A percentile compares a stretch with the other conserved stretches of the same genome.
phyloP scores from a whole-genome alignment of 2,113 vertebrate species.

The Tetraodon nigroviridis region DNA sequence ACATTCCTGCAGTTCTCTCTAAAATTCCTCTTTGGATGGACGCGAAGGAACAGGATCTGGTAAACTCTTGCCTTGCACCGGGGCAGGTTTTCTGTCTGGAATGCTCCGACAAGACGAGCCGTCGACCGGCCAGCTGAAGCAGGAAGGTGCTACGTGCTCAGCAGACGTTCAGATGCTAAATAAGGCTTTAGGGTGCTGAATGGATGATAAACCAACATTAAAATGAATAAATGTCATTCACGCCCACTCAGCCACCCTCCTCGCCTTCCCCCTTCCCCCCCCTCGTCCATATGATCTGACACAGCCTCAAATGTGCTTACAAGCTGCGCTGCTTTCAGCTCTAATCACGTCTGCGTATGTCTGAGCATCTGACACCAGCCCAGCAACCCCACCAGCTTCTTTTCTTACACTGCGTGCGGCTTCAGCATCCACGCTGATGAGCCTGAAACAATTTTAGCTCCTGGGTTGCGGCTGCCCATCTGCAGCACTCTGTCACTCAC shows the following conservation, averaged over 20 bases:
- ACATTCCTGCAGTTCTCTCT: too few relatives aligned
- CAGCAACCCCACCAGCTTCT: slow-evolving; percentile 8
- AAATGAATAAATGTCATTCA: not conserved
- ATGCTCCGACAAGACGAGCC: not conserved
- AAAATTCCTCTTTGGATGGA: too few relatives aligned
- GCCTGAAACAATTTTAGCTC: slow-evolving; percentile 29
- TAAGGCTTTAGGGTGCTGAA: not conserved
- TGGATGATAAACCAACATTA: not conserved
- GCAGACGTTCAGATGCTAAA: not conserved
- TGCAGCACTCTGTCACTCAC: slow-evolving; percentile 14
- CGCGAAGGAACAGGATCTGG: not conserved
- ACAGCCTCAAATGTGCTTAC: slow-evolving; percentile 26
- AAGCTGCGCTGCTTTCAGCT: slow-evolving; percentile 33
- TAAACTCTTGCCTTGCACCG: slow-evolving; percentile 5
- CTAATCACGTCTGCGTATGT: slow-evolving; percentile 28
- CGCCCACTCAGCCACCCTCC: not conserved
- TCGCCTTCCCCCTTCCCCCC: slow-evolving; percentile 13
- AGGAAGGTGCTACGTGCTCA: not conserved
- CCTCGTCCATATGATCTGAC: slow-evolving; percentile 2
- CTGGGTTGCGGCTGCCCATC: slow-evolving; percentile 34
- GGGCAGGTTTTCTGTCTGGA: slow-evolving; percentile 2
- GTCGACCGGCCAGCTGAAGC: too few relatives aligned
- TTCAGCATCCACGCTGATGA: slow-evolving; percentile 15
- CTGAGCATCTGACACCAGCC: slow-evolving; percentile 35
- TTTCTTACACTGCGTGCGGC: not conserved